These are phyloP conservation scores for Synaphobranchus kaupii DNA, from an alignment of 2,797 vertebrate genomes.

Conservation along the genomic window DNA sequence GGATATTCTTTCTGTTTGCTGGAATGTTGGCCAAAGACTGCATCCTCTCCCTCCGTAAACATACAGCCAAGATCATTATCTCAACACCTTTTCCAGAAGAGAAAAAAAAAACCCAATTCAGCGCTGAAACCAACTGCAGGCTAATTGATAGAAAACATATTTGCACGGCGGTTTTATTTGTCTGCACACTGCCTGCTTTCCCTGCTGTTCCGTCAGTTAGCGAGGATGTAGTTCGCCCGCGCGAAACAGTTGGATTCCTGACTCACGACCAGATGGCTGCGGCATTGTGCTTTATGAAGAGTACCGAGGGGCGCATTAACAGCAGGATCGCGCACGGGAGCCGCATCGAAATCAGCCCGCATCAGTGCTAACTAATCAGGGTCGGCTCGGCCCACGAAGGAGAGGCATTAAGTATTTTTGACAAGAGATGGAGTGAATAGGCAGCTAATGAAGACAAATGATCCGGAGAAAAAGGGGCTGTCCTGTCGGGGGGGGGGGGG, in stretches of 20 bases:
- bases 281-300: conserved; percentile 54
- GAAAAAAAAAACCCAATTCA: neutral
- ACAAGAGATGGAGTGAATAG: conserved; percentile 49
- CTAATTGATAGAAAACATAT: conserved; percentile 41
- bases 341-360: conserved; percentile 38
- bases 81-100: neutral
- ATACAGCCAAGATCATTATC: neutral
- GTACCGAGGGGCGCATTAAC: conserved; percentile 48
- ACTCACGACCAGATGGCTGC: conserved; percentile 55
- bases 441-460: conserved; percentile 62
- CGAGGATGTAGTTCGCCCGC: conserved; percentile 28
- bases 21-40: neutral
- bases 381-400: conserved; percentile 32
- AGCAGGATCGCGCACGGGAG: conserved; percentile 23
- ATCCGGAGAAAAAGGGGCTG: conserved; percentile 32
- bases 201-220: conserved; percentile 38
- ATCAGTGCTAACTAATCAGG: conserved; percentile 51
- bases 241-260: conserved; percentile 40
- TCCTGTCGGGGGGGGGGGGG: conserved; percentile 37
- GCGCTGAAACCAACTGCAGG: neutral
- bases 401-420: conserved; percentile 54
- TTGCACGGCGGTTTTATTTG: conserved; percentile 30
- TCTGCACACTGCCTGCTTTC: conserved; percentile 8
- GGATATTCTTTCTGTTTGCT: neutral
- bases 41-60: neutral